Percentiles rank a stretch among this genome's conserved stretches.
These are phyloP conservation scores for Psilopsiagon aurifrons DNA, from an alignment of 2,113 vertebrate genomes.

Conservation along the genomic window DNA sequence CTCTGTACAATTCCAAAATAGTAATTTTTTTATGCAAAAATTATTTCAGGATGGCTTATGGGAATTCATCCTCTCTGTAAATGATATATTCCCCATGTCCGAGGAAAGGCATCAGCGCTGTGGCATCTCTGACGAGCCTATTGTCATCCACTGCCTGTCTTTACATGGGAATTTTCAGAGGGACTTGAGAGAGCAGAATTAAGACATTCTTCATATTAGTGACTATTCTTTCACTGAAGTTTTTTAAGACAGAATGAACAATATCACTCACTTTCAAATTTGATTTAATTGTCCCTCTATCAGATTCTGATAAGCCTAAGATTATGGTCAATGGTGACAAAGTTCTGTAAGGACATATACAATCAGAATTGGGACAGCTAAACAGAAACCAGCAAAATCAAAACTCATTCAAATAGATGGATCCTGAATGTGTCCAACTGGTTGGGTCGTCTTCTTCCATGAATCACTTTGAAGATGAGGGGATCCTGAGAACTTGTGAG, in stretches of 20 bases:
- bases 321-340: not conserved
- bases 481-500: not conserved
- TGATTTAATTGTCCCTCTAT: not conserved
- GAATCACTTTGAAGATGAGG: not conserved
- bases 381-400: not conserved
- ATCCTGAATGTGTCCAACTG: not conserved
- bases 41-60: not conserved
- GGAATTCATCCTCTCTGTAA: not conserved
- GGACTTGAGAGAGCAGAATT: not conserved
- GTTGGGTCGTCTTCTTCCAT: not conserved
- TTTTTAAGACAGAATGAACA: not conserved
- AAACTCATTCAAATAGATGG: not conserved
- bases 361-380: not conserved
- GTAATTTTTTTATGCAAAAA: not conserved
- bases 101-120: not conserved
- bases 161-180: not conserved
- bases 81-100: not conserved
- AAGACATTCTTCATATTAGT: not conserved
- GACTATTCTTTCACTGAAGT: not conserved
- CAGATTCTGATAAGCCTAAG: not conserved
- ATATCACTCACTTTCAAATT: not conserved
- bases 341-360: not conserved
- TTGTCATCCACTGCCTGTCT: not conserved
- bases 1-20: not conserved
- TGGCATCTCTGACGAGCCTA: not conserved